These are phyloP conservation scores for Smutsia gigantea DNA, from an alignment of 2,797 vertebrate genomes.

Conservation along the genomic window DNA sequence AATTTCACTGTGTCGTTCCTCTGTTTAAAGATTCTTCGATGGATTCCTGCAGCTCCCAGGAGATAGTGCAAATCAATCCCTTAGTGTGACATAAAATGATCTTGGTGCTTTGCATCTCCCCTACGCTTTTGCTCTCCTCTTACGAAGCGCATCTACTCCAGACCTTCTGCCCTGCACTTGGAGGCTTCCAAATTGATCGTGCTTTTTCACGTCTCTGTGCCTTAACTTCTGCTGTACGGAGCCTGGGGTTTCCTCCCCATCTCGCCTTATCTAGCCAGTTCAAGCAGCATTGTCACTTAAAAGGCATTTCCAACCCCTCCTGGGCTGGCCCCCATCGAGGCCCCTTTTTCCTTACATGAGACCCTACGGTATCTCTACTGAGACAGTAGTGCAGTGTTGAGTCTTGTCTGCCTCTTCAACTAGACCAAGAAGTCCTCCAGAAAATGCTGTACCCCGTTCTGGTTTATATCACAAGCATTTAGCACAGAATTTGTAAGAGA, in stretches of 20 bases:
- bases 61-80: background rate
- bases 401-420: background rate
- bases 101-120: background rate
- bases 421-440: background rate
- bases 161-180: background rate
- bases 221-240: background rate
- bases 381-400: no score
- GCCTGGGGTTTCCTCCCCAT: background rate
- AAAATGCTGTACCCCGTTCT: background rate
- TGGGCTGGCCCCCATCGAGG: no score
- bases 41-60: background rate
- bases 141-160: background rate
- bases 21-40: constrained; percentile 19
- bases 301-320: background rate
- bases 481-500: background rate
- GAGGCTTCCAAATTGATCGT: background rate
- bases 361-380: background rate
- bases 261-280: background rate
- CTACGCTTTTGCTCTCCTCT: background rate
- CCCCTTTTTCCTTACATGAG: background rate
- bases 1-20: background rate
- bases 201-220: background rate
- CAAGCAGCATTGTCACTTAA: background rate
- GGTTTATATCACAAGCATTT: background rate
- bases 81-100: background rate